Evolutionary conservation across 1,140 invertebrate genomes (phyloP), one percentile per base, ranked within the genome.

Genomic region (Dufourea novaeangliae): DNA sequence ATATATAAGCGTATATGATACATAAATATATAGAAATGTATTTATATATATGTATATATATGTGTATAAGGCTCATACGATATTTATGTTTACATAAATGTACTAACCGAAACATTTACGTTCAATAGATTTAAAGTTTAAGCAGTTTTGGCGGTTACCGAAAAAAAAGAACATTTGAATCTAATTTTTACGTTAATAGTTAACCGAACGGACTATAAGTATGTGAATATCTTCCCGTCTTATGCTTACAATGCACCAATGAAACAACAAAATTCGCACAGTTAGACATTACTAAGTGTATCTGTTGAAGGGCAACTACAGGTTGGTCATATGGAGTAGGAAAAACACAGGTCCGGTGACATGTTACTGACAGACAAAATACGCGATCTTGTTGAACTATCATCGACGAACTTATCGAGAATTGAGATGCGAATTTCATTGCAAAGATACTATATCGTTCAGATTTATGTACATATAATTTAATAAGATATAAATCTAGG

Each of bases 91-190:
- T 79, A 79, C 11, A 64, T 34, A 44, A 67, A 25, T 62, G 59
- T 79, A 52, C 52, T 67, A 52, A 29, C 25, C 6, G 39, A 37
- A 39, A 70, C 41, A 66, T 68, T 83, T 83, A 46, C 79, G 83
- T 79, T 83, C 32, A 46, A 39, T 67, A 70, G 34, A 71, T 11
- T 66, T 39, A 41, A 78, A 52, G 20, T 52, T 27, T 17, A 59
- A 69, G 37, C 59, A 50, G 25, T 84, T 74, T 84, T 75, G 82
- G 80, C 82, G 76, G 80, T 84, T 84, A 75, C 25, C 52, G 50
- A 27, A 67, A 82, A 82, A 82, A 82, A 78, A 57, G 6, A 12
- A 50, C 17, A 52, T 50, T 37, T 27, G 12, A 70, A 27, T 56
- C 12, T 66, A 70, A 79, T n/a, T 75, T 70, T 75, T 17, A 83